Evolutionary conservation across 2,797 vertebrate species (phyloP).

Genomic region (Mus minutoides): DNA sequence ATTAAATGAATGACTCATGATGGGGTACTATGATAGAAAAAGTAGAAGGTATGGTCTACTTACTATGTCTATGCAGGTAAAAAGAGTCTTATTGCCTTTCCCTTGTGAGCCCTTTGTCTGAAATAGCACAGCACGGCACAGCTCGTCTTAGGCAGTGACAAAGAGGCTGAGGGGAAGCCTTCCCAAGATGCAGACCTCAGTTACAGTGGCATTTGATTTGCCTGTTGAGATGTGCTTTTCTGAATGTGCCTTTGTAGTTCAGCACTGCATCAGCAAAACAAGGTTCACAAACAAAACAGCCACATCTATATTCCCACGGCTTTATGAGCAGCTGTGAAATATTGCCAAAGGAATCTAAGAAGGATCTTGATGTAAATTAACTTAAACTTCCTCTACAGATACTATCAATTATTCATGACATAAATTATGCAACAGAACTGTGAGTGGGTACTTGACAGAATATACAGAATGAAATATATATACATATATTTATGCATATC

Average conservation of each 20-base stretch:
- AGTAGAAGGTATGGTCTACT: not conserved
- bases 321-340: conserved; percentile 33
- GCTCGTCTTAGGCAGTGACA: not conserved
- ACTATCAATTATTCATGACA: conserved; percentile 74
- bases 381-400: conserved; percentile 61
- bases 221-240: not conserved
- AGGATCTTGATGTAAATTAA: conserved; percentile 74
- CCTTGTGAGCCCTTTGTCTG: not conserved
- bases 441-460: conserved; percentile 42
- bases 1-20: not conserved
- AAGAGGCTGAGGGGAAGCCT: not conserved
- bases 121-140: not conserved
- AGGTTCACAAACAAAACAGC: not conserved
- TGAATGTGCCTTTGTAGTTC: not conserved
- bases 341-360: conserved; percentile 43
- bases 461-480: conserved; percentile 22
- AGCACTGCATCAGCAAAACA: conserved; percentile 25
- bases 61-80: not conserved
- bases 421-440: conserved; percentile 71
- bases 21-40: not conserved
- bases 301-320: not conserved
- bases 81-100: not conserved
- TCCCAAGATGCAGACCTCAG: not conserved
- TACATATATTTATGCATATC: not conserved
- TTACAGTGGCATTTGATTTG: conserved; percentile 13